These are phyloP conservation scores for Catostylus mosaicus DNA, from an alignment of 30 jellyfish, hydroid and myxozoan species.

Conservation along the genomic window DNA sequence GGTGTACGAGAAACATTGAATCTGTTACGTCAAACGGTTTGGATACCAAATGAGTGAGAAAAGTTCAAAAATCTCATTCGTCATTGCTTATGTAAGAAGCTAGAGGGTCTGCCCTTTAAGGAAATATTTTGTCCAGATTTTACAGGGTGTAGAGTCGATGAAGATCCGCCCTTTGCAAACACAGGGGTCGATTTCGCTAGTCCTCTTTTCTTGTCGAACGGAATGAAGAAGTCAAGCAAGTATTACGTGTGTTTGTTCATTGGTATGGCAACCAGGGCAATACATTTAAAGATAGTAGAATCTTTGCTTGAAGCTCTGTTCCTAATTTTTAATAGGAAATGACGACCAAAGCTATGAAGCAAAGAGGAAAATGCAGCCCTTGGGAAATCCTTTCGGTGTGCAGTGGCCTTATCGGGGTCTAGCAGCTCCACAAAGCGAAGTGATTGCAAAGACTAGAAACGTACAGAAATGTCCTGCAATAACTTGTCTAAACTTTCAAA, in stretches of 20 bases:
- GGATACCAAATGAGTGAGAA: slow-evolving; percentile 75
- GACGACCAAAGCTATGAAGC: slow-evolving; percentile 38
- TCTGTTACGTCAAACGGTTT: slow-evolving; percentile 48
- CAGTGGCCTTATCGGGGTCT: slow-evolving; percentile 38
- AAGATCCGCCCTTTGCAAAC: too few species aligned
- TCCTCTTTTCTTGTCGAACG: too few species aligned
- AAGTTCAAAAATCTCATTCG: slow-evolving; percentile 40
- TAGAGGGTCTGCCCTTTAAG: slow-evolving; percentile 65
- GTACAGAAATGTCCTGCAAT: slow-evolving; percentile 15
- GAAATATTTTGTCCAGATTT: slow-evolving; percentile 20
- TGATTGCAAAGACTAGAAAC: slow-evolving; percentile 34
- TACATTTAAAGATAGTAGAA: slow-evolving; percentile 57
- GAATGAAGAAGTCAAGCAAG: too few species aligned
- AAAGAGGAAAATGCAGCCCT: slow-evolving; percentile 39
- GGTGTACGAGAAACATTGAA: slow-evolving; percentile 57
- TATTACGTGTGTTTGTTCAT: slow-evolving; percentile 63
- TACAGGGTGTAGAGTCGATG: slow-evolving; percentile 55
- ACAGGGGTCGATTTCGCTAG: too few species aligned
- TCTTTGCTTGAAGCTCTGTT: slow-evolving; percentile 39
- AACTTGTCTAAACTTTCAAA: slow-evolving; percentile 26
- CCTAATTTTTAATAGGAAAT: slow-evolving; percentile 18
- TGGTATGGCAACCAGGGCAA: slow-evolving; percentile 59
- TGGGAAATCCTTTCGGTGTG: slow-evolving; percentile 31
- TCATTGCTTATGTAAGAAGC: slow-evolving; percentile 25
- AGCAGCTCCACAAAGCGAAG: slow-evolving; percentile 58